Evolutionary conservation across 2,888 invertebrate genomes (phyloP).

Genomic region (Harpalus rufipes): DNA sequence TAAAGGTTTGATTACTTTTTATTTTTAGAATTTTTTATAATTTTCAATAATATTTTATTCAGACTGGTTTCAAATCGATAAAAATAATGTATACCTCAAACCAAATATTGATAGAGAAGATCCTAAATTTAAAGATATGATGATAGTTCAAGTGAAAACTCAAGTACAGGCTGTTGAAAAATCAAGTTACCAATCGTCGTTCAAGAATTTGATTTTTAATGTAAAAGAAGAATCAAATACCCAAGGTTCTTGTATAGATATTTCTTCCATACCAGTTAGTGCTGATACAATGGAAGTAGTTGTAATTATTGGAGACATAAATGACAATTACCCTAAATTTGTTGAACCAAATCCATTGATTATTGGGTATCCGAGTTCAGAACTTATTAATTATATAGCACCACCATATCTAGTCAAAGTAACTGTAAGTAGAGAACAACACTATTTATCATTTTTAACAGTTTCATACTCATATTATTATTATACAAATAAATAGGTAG

Average conservation of each 20-base stretch:
- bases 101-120: constrained; percentile 77
- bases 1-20: neutral
- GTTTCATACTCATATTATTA: neutral
- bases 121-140: constrained; percentile 77
- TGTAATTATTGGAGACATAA: constrained; percentile 79
- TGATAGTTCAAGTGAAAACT: constrained; percentile 77
- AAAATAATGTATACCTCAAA: constrained; percentile 11
- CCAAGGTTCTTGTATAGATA: constrained; percentile 77
- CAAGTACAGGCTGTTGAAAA: constrained; percentile 4
- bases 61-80: constrained; percentile 45
- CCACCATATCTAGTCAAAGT: constrained; percentile 78
- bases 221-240: constrained; percentile 74
- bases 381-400: constrained; percentile 76
- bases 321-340: constrained; percentile 79
- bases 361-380: constrained; percentile 78
- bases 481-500: too few species aligned
- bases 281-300: constrained; percentile 77
- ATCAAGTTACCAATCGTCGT: neutral
- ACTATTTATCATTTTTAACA: constrained; percentile 69
- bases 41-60: neutral
- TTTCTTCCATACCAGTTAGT: constrained; percentile 76
- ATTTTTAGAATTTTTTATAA: neutral
- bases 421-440: constrained; percentile 74
- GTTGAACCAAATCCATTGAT: constrained; percentile 75
- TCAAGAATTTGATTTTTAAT: neutral